Evolutionary conservation across 2,797 vertebrate species (phyloP), one percentile per base, ranked within the genome.

Genomic region (Dendrocincla tyrannina): DNA sequence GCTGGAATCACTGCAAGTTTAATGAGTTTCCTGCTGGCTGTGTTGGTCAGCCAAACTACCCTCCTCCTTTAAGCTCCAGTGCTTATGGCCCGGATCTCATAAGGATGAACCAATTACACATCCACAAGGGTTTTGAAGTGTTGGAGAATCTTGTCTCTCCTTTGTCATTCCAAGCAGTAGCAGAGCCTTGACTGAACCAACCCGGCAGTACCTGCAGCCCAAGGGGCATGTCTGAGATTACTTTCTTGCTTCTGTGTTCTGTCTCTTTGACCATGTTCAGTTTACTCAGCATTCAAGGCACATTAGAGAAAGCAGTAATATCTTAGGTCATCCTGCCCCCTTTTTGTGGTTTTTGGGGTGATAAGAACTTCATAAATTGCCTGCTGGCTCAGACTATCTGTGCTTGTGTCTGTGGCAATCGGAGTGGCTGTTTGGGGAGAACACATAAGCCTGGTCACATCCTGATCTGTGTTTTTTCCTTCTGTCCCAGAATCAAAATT

Each of bases 181-280:
- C 27, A 74, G 23, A 9, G 3, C 14, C 25, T 74, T 41, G 76
- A 32, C 11, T 25, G 77, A 55, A 74, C 25, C 39, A 62, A 53
- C 46, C 25, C 42, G 30, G 63, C 1, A 0, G 42, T 37, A 42
- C 25, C 32, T 3, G 2, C 56, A 82, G 50, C 32, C 30, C 0
- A 0, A 49, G 0, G 1, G 39, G n/a, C 12, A 32, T 22, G 25
- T 18, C 24, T 30, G 53, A 81, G 42, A 23, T 69, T 30, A 17
- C n/a, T 82, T 78, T 33, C 39, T 72, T 53, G 16, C n/a, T 64
- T 82, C 55, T 19, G 4, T 17, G n/a, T 13, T 69, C 39, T 64
- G 33, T 47, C 44, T 49, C 28, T 69, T 35, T 33, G 28, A 49
- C n/a, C 6, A 2, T 10, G n/a, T 53, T 78, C 50, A 49, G 44